A percentile compares a stretch with the other conserved stretches of the same genome.
Conservation (phyloP, 2,797 vertebrate genomes). For the Argentina silus region DNA sequence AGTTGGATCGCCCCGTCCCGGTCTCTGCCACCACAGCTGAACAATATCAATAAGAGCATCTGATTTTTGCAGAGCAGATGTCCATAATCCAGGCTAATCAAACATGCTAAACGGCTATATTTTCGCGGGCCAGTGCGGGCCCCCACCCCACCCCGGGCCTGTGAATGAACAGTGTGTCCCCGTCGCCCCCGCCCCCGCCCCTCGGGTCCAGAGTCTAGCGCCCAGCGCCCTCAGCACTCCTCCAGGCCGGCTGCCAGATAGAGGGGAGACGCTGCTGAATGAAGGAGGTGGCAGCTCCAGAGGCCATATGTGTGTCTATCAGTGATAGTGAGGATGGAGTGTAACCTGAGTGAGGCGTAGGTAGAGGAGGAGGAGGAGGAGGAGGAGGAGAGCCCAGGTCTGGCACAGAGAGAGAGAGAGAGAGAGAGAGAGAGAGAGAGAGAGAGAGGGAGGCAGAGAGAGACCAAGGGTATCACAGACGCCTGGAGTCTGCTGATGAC, state of each 20-base stretch:
- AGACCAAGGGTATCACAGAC: neutral
- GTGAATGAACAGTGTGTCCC: constrained; percentile 35
- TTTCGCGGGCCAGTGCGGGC: constrained; percentile 35
- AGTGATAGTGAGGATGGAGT: constrained; percentile 1
- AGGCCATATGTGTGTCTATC: constrained; percentile 37
- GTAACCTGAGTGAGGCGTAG: neutral
- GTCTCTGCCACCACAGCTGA: constrained; percentile 25
- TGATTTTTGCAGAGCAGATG: constrained; percentile 59
- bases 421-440: constrained; percentile 4
- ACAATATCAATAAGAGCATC: constrained; percentile 26
- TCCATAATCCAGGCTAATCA: constrained; percentile 62
- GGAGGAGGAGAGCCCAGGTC: neutral
- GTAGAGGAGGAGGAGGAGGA: neutral
- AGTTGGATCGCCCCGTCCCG: neutral
- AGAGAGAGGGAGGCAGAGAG: neutral
- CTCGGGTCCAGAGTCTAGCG: constrained; percentile 43
- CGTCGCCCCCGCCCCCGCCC: constrained; percentile 26
- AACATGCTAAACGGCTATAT: constrained; percentile 62
- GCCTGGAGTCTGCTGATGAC: constrained; percentile 5
- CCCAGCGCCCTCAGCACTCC: constrained; percentile 12
- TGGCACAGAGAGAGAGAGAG: neutral
- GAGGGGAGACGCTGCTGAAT: constrained; percentile 32
- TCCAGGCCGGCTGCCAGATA: constrained; percentile 26
- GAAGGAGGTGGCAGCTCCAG: constrained; percentile 37
- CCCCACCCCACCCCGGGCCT: constrained; percentile 21